Evolutionary conservation across 2,113 vertebrate species (phyloP), one percentile per base, ranked within the genome.

Genomic region (Elephantulus edwardii): DNA sequence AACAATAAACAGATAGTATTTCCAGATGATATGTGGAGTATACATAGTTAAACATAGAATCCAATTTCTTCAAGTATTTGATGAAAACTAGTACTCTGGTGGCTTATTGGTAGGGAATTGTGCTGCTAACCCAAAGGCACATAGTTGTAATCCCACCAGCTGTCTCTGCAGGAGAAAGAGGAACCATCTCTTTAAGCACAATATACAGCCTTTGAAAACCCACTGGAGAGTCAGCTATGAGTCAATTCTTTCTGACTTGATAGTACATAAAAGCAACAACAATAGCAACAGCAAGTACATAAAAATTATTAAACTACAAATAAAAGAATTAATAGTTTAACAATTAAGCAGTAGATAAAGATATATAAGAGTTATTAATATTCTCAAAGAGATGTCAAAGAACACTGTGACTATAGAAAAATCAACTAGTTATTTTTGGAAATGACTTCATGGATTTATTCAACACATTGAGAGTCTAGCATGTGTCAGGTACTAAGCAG

Each of bases 381-480:
- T n/a, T 10, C 30, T 83, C 68, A 66, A 81, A 88, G 76, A 79
- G 33, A 78, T 68, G 2, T 56, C 38, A 91, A 60, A 71, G 24
- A 16, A 71, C 83, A 58, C 66, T 35, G 19, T 68, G 52, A 72
- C 19, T 2, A 9, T 68, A 48, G 10, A 80, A 88, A 75, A 90
- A 60, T 60, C 30, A 78, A 1, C 76, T 60, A 22, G 6, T 88
- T 77, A 46, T 50, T 72, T 91, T 75, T 80, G 46, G 62, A 78
- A 91, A 94, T 78, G n/a, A 52, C 40, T 78, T 89, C 13, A 78
- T 79, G 78, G 30, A 40, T 40, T 75, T 30, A 79, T 79, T 86
- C 35, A 89, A 16, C 33, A 64, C 33, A n/a, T 64, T 30, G 8
- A 88, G 80, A 50, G 35, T 17, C 52, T 42, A 7, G 4, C n/a